These are phyloP conservation scores for Huso huso DNA, from an alignment of 2,797 vertebrate species.

Conservation along the genomic window DNA sequence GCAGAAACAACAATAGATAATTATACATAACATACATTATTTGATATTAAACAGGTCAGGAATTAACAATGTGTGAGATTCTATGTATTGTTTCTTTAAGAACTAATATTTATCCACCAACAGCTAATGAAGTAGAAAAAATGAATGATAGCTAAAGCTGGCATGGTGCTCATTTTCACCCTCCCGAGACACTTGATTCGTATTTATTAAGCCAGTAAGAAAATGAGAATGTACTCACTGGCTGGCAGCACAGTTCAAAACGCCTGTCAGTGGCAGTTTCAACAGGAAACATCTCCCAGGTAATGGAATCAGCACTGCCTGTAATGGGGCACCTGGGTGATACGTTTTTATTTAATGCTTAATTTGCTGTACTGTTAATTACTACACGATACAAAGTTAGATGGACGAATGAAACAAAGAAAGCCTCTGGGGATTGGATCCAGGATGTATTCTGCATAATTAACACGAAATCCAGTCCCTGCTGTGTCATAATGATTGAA, in stretches of 20 bases:
- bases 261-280: background rate
- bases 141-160: background rate
- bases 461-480: conserved; percentile 8
- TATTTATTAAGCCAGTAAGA: background rate
- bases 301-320: background rate
- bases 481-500: conserved; percentile 6
- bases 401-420: background rate
- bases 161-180: background rate
- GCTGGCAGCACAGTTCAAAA: background rate
- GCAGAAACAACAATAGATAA: too few species aligned
- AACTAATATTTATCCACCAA: too few species aligned
- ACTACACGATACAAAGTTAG: background rate
- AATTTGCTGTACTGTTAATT: background rate
- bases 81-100: too few species aligned
- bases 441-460: conserved; percentile 12
- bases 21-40: too few species aligned
- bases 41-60: too few species aligned
- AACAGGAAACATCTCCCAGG: background rate
- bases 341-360: background rate
- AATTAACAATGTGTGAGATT: too few species aligned
- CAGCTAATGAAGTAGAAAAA: too few species aligned
- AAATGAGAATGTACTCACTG: background rate
- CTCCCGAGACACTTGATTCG: background rate
- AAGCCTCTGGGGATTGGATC: conserved; percentile 1
- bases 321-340: background rate